Evolutionary conservation across 2,797 vertebrate genomes (phyloP).

Genomic region (Peromyscus attwateri): DNA sequence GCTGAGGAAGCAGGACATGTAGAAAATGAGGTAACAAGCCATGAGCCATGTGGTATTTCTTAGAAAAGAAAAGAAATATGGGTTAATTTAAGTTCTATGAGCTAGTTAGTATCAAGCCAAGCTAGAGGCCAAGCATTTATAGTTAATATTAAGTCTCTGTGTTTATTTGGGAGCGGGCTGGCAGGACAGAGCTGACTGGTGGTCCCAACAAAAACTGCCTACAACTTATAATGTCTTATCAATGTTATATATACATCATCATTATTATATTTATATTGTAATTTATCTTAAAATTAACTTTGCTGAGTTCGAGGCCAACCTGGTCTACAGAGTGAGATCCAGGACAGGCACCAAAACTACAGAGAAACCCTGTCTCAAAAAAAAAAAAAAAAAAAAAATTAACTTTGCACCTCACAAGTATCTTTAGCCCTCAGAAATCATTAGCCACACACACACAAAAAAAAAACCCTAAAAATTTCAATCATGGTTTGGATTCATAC

Average conservation of each 20-base stretch:
- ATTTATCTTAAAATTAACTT: slow-evolving; percentile 27
- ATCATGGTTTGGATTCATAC: background rate
- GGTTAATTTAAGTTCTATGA: background rate
- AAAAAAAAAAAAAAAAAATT: background rate
- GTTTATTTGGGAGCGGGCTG: background rate
- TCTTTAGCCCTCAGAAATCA: slow-evolving; percentile 47
- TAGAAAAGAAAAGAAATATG: background rate
- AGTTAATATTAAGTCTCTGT: background rate
- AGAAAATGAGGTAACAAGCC: background rate
- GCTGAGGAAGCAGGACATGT: background rate
- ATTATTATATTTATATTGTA: background rate
- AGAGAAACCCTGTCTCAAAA: too few relatives aligned
- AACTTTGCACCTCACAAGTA: slow-evolving; percentile 28
- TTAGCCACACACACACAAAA: background rate
- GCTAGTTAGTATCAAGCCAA: background rate
- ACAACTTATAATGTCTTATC: background rate
- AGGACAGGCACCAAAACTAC: too few relatives aligned
- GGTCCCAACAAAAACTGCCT: background rate
- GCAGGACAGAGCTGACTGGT: background rate
- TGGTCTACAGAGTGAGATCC: too few relatives aligned
- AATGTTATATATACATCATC: background rate
- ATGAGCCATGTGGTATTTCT: background rate
- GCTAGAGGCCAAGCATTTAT: background rate
- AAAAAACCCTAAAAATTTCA: background rate
- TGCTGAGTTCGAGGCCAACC: background rate